Percentiles rank a stretch among this genome's conserved stretches.
phyloP scores from a whole-genome alignment of 2,113 vertebrate genomes.

The Phrynosoma platyrhinos region DNA sequence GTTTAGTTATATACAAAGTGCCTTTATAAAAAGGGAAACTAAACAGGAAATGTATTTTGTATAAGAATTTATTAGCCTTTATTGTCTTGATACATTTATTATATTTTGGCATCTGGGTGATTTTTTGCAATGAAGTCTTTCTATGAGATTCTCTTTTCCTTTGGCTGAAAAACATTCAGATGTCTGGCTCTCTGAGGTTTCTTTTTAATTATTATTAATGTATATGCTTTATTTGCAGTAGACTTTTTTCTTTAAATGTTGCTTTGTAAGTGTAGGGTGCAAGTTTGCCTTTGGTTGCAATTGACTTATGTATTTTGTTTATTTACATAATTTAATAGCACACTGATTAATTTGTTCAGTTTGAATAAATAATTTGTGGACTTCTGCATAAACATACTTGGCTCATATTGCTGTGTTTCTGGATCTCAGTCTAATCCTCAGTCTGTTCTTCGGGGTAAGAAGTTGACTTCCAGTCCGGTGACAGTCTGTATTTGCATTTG shows the following conservation, averaged over 20 bases:
- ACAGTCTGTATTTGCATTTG: not conserved
- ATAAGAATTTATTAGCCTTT: slow-evolving; percentile 58
- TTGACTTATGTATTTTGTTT: slow-evolving; percentile 5
- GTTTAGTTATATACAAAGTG: slow-evolving; percentile 73
- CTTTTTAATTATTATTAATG: slow-evolving; percentile 3
- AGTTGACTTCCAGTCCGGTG: not conserved
- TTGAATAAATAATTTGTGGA: slow-evolving; percentile 22
- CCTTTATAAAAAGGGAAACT: slow-evolving; percentile 72
- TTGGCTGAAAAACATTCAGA: slow-evolving; percentile 41
- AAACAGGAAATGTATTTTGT: slow-evolving; percentile 61
- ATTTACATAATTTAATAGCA: slow-evolving; percentile 3
- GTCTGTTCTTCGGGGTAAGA: not conserved
- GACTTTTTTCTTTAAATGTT: not conserved
- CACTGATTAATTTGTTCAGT: slow-evolving; percentile 18
- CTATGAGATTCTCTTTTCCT: slow-evolving; percentile 54
- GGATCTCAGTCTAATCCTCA: not conserved
- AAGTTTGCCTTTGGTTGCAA: slow-evolving; percentile 14
- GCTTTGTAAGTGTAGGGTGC: slow-evolving; percentile 17
- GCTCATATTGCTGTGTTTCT: not conserved
- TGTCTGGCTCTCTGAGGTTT: accelerated
- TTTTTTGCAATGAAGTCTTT: slow-evolving; percentile 62
- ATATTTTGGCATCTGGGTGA: slow-evolving; percentile 37
- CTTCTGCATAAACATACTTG: not conserved
- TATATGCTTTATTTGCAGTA: slow-evolving; percentile 22
- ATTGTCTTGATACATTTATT: slow-evolving; percentile 57